Conservation (phyloP, 2,797 vertebrate species). For the Chaetodon trifasciatus region DNA sequence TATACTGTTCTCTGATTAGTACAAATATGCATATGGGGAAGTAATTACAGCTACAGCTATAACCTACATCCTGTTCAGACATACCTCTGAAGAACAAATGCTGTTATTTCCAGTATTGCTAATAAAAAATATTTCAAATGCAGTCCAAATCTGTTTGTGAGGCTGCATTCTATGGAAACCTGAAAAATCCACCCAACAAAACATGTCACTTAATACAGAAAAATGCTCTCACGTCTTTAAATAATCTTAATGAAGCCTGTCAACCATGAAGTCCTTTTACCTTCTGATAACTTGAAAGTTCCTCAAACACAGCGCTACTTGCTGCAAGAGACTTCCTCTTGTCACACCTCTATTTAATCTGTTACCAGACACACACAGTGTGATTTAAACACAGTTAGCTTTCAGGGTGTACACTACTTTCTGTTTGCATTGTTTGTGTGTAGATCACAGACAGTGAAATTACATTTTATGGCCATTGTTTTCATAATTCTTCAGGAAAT, state of each 20-base stretch:
- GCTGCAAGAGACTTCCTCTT: constrained; percentile 26
- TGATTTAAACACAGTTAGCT: constrained; percentile 13
- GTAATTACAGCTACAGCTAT: not conserved
- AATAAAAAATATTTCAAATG: not conserved
- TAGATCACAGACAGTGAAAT: not conserved
- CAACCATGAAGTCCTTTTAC: too few relatives aligned
- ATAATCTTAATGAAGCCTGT: not conserved
- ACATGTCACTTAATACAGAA: not conserved
- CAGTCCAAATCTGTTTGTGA: not conserved
- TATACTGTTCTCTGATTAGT: constrained; percentile 5
- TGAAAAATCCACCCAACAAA: not conserved
- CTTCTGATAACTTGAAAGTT: not conserved
- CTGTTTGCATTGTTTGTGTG: not conserved
- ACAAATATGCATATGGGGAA: not conserved
- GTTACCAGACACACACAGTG: not conserved
- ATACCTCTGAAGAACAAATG: not conserved
- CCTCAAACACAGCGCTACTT: not conserved
- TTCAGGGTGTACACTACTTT: not conserved
- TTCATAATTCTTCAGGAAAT: not conserved
- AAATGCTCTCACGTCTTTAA: not conserved
- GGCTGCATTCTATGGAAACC: not conserved
- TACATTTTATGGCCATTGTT: not conserved
- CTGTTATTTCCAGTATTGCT: not conserved
- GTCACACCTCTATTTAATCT: constrained; percentile 7
- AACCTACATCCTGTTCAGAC: not conserved